Evolutionary conservation across 2,113 vertebrate genomes (phyloP).

Genomic region (Delphinapterus leucas): DNA sequence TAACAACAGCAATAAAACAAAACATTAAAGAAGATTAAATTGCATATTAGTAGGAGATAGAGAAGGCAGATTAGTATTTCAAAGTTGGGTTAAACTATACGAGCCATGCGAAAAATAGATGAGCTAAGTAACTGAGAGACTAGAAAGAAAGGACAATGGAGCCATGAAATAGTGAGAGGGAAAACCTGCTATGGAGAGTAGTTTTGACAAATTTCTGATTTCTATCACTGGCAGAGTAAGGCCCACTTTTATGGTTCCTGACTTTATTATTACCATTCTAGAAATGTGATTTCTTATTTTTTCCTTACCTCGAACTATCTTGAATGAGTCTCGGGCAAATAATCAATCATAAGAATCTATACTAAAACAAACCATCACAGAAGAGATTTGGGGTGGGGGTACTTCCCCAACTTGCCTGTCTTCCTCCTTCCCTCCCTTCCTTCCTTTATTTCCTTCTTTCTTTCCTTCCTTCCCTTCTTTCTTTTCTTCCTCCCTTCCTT

Average conservation of each 20-base stretch:
- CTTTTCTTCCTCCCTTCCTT: not conserved
- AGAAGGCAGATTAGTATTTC: not conserved
- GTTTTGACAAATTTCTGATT: not conserved
- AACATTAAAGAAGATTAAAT: not conserved
- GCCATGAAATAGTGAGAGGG: not conserved
- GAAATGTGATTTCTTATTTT: not conserved
- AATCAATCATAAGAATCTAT: not conserved
- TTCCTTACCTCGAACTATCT: not conserved
- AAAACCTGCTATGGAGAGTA: not conserved
- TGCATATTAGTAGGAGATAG: not conserved
- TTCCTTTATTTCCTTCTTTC: not conserved
- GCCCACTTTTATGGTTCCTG: not conserved
- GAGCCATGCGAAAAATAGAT: not conserved
- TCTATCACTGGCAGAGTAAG: not conserved
- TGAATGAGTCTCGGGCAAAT: not conserved
- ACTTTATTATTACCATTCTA: not conserved
- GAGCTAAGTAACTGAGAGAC: not conserved
- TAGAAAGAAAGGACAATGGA: not conserved
- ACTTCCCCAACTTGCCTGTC: not conserved
- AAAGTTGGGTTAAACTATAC: not conserved
- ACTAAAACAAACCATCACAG: not conserved
- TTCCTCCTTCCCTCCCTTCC: too few relatives aligned
- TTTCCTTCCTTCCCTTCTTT: not conserved
- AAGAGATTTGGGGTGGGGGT: accelerated
- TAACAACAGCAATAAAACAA: not conserved